Conservation (phyloP, 1,140 invertebrate species). For the Aphis gossypii region DNA sequence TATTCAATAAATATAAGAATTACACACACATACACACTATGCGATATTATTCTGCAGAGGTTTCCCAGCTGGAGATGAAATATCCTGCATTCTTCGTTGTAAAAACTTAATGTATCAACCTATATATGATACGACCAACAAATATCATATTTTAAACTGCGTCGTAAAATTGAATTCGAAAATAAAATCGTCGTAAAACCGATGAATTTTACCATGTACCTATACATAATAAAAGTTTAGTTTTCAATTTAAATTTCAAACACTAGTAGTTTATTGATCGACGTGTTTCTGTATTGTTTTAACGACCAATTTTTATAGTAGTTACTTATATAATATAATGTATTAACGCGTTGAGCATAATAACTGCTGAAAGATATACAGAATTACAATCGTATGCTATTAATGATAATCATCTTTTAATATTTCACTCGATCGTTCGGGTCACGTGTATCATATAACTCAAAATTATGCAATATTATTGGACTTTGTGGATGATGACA, state of each 20-base stretch:
- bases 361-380: background rate
- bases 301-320: background rate
- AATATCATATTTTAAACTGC: background rate
- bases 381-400: background rate
- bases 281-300: background rate
- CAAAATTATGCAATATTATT: background rate
- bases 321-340: background rate
- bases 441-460: background rate
- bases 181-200: background rate
- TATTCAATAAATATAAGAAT: background rate
- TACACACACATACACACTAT: background rate
- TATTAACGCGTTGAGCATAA: background rate
- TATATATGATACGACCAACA: background rate
- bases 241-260: background rate
- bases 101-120: background rate
- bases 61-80: background rate
- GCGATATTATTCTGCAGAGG: background rate
- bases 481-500: background rate
- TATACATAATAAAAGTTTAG: background rate
- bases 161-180: background rate
- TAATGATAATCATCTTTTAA: background rate
- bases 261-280: background rate
- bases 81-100: background rate
- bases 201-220: background rate
- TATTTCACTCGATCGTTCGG: background rate